phyloP scores from a whole-genome alignment of 2,113 vertebrate species.

The Festucalex cinctus region DNA sequence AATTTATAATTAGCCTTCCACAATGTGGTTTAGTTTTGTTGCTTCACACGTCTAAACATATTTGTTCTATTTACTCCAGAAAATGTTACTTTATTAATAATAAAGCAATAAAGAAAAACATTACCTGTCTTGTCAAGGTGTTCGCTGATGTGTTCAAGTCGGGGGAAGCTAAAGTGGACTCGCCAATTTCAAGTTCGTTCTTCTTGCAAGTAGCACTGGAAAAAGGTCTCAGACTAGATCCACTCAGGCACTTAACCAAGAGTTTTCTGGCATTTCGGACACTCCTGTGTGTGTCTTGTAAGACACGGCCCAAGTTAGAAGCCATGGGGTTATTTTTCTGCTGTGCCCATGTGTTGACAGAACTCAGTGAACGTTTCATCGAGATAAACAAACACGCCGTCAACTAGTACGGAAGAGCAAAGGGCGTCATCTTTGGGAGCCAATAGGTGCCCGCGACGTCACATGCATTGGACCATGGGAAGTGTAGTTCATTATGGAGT shows the following conservation, averaged over 20 bases:
- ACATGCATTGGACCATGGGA: conserved; percentile 38
- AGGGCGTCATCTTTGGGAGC: conserved; percentile 19
- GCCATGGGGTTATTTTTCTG: conserved; percentile 40
- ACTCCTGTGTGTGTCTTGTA: conserved; percentile 14
- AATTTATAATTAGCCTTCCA: background rate
- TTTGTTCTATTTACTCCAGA: background rate
- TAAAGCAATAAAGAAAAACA: background rate
- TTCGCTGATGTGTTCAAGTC: conserved; percentile 33
- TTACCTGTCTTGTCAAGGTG: conserved; percentile 43
- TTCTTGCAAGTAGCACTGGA: conserved; percentile 56
- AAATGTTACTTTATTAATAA: background rate
- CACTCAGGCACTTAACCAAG: background rate
- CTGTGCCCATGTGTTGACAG: background rate
- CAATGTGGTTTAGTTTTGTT: background rate
- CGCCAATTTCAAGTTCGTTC: conserved; percentile 41
- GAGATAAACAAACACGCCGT: conserved; percentile 5
- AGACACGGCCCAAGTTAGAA: conserved; percentile 25
- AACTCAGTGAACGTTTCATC: background rate
- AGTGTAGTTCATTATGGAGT: conserved; percentile 35
- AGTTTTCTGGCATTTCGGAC: conserved; percentile 8
- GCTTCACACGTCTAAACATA: background rate
- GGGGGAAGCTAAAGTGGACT: conserved; percentile 29
- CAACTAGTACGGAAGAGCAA: background rate
- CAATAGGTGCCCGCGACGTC: conserved; percentile 32
- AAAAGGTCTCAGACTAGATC: conserved; percentile 21